Evolutionary conservation across 2,113 vertebrate species (phyloP).

Genomic region (Phainopepla nitens): DNA sequence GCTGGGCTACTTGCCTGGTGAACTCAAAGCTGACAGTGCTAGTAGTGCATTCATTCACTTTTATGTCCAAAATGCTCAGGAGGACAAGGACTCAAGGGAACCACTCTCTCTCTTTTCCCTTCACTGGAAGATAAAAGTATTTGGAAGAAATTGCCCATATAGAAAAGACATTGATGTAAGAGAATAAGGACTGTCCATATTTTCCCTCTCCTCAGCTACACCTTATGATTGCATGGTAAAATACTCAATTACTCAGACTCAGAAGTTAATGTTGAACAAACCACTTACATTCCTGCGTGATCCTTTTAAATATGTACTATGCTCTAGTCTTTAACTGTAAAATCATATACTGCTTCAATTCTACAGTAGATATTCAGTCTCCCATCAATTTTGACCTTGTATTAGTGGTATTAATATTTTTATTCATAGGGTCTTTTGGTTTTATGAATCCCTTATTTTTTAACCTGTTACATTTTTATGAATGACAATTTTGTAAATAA

Average conservation of each 20-base stretch:
- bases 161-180: neutral
- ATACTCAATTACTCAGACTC: neutral
- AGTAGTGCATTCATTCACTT: neutral
- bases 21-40: neutral
- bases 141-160: neutral
- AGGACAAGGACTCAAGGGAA: neutral
- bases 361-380: neutral
- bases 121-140: neutral
- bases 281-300: neutral
- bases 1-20: neutral
- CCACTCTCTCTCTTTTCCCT: neutral
- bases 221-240: neutral
- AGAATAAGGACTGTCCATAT: neutral
- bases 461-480: neutral
- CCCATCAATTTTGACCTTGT: neutral
- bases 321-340: neutral
- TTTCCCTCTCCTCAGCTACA: neutral
- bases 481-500: neutral
- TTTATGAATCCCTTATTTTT: neutral
- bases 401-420: neutral
- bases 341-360: neutral
- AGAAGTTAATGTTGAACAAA: neutral
- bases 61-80: neutral
- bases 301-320: neutral
- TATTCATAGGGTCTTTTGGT: neutral